Evolutionary conservation across 2,797 vertebrate species (phyloP).

Genomic region (Enoplosus armatus): DNA sequence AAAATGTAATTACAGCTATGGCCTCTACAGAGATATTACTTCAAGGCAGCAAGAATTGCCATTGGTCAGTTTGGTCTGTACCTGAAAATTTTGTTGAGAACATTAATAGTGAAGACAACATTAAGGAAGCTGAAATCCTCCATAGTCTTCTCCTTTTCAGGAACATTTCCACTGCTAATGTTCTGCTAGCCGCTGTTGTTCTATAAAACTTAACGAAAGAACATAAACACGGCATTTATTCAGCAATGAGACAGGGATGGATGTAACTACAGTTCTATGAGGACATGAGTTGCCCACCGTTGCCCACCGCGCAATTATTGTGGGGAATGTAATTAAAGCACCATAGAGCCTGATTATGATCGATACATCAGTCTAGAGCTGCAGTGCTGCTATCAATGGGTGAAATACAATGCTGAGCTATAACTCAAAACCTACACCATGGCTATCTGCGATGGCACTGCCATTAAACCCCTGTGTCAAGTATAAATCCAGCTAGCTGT

Average conservation of each 20-base stretch:
- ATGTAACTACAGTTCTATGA: not conserved
- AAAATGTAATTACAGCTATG: not conserved
- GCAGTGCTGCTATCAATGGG: not conserved
- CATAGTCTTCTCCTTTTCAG: not conserved
- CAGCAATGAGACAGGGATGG: not conserved
- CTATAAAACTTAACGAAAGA: not conserved
- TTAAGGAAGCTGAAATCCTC: not conserved
- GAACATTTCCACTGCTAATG: not conserved
- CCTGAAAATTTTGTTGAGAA: not conserved
- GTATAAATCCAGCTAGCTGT: constrained; percentile 6
- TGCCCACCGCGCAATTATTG: not conserved
- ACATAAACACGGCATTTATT: not conserved
- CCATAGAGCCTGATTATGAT: not conserved
- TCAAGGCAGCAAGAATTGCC: not conserved
- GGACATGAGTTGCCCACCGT: not conserved
- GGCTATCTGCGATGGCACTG: too few relatives aligned
- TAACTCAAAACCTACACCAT: not conserved
- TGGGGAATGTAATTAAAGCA: not conserved
- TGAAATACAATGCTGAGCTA: not conserved
- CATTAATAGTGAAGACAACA: not conserved
- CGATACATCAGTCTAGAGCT: not conserved
- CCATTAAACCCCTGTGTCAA: not conserved
- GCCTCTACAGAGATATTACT: not conserved
- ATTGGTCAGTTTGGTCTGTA: not conserved
- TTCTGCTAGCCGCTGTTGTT: not conserved